Base-by-base conservation (phyloP, 2,797 vertebrate species). In the Periophthalmus magnuspinnatus region DNA sequence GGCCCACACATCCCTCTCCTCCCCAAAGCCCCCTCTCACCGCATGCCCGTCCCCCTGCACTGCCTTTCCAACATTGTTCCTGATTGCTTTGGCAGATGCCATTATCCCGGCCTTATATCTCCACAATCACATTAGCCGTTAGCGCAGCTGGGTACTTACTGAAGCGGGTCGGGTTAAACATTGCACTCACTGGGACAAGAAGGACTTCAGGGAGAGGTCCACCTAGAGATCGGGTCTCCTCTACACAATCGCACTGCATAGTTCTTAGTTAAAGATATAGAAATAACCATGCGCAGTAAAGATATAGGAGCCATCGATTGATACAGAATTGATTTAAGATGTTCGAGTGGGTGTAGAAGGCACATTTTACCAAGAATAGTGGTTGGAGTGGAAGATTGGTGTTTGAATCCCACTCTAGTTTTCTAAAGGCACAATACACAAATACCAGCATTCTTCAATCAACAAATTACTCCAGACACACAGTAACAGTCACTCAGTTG, bases 111-210 rank as follows among this genome's bases (percentile, higher is more conserved):
- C 80, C 88, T 87, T 90, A 86, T 88, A 85, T 91, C 90, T 87
- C 81, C 81, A 83, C 90, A 91, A 92, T 93, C 89, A 88, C 83
- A 89, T 93, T 91, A 91, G 81, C 88, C 86, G 78, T 91, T 91
- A 90, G 88, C 84, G 84, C 90, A 92, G 88, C 88, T 87, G 84
- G 89, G 89, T 72, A 83, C 78, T 88, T 82, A 85, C 80, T 80
- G 88, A 81, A 89, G 89, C 83, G 76, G 83, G 85, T 80, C 87
- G 85, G 91, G 91, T 93, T 91, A 91, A 91, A 85, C 87, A 80
- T 74, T 74, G 41, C 80, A 81, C 89, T 86, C 77, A 70, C 76
- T 84, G 88, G 86, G 80, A 90, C 83, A 80, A 77, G 87, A 86
- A 80, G 75, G 81, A 84, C 77, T 59, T 33, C 17, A 34, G 57